Base-by-base conservation (phyloP, 2,113 vertebrate species). In the Apodemus speciosus region DNA sequence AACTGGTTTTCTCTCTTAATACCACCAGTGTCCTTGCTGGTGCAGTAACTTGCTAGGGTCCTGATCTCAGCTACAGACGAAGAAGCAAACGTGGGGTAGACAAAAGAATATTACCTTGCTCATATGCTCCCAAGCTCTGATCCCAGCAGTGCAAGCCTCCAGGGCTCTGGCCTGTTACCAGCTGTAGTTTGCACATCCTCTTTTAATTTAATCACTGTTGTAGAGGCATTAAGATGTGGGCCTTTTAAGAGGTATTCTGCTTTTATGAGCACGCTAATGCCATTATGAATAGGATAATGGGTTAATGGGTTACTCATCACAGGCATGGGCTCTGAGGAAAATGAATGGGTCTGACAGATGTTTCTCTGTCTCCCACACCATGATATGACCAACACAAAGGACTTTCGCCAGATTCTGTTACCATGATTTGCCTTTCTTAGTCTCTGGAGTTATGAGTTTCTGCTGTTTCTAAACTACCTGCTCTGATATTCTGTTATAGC, bases 41-140 rank as follows among this genome's bases (percentile, higher is more conserved):
- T 32, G 46, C 75, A 53, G 35, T 21, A 13, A 62, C 40, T 46
- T 81, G n/a, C 40, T 71, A 38, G 38, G 14, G n/a, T 40, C 9
- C 23, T 30, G 58, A 76, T 25, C 51, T 87, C 60, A 83, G 60
- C 3, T 64, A 53, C 38, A 62, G 85, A 60, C 2, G 30, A 66
- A 35, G 51, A 27, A 53, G 20, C 46, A 66, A 27, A 80, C 20
- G 2, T 1, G 8, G 20, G 62, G 21, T 23, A 40, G 58, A 20
- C 40, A 66, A 49, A 49, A 35, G 32, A 64, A 51, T 9, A 32
- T n/a, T 25, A 18, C 46, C 6, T 58, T 15, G 76, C 14, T 73
- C 62, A 21, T 0, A 2, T 32, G 27, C 15, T 69, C 35, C 58
- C 35, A 38, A 4, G 27, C 30, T 53, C n/a, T 0, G 0, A 6